phyloP scores from a whole-genome alignment of 2,797 vertebrate genomes.

The Mormyrus proboscirostris region DNA sequence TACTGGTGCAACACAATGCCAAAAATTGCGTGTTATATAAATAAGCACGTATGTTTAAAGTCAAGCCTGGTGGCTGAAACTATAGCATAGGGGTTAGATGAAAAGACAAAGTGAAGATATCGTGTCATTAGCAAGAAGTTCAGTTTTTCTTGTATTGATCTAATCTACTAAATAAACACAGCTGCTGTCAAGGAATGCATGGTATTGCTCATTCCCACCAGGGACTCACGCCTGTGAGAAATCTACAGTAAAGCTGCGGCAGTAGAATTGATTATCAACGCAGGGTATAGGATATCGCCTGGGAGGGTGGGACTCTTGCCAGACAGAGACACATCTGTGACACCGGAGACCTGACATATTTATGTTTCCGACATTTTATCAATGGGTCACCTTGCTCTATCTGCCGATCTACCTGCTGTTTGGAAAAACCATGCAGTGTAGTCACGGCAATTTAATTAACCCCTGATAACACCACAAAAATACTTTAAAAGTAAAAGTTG shows the following conservation, averaged over 20 bases:
- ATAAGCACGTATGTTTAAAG: constrained; percentile 36
- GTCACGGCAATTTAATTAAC: not conserved
- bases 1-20: not conserved
- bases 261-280: constrained; percentile 39
- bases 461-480: not conserved
- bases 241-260: constrained; percentile 23
- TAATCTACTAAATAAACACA: constrained; percentile 74
- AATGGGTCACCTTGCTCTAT: constrained; percentile 43
- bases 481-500: not conserved
- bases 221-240: constrained; percentile 34
- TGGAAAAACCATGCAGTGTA: not conserved
- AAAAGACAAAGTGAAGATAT: constrained; percentile 48
- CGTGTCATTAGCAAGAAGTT: constrained; percentile 38
- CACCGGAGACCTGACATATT: constrained; percentile 47
- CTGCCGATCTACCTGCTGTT: not conserved
- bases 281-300: constrained; percentile 35
- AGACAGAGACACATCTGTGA: constrained; percentile 27
- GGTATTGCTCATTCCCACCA: constrained; percentile 53
- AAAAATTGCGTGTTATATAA: constrained; percentile 38
- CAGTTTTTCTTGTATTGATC: constrained; percentile 46
- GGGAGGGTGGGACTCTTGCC: constrained; percentile 26
- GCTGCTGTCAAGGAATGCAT: constrained; percentile 71
- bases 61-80: constrained; percentile 38
- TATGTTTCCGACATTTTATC: constrained; percentile 43
- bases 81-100: constrained; percentile 58